Evolutionary conservation across 2,888 invertebrate genomes (phyloP).

Genomic region (Atherix ibis): DNA sequence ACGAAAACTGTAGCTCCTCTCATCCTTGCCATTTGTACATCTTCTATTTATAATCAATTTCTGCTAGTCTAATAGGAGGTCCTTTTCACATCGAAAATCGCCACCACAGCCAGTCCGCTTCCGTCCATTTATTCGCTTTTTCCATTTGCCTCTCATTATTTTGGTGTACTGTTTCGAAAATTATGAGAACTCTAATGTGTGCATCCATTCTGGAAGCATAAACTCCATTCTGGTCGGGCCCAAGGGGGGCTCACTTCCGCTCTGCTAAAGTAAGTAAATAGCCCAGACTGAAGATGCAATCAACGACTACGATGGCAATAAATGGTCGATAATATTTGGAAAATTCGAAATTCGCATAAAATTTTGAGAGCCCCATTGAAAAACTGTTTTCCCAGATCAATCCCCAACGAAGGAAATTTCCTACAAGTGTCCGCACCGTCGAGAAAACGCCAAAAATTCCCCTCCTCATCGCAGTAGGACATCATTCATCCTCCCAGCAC

Average conservation of each 20-base stretch:
- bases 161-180: conserved; percentile 6
- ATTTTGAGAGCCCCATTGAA: conserved; percentile 8
- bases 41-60: too few species aligned
- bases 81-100: background rate
- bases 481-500: background rate
- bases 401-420: conserved; percentile 7
- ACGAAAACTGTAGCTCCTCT: too few species aligned
- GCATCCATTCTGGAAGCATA: conserved; percentile 1
- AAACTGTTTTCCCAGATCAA: conserved; percentile 11
- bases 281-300: conserved; percentile 1
- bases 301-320: conserved; percentile 2
- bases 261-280: background rate
- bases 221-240: conserved; percentile 1
- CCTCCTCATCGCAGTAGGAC: background rate
- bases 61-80: too few species aligned
- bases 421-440: background rate
- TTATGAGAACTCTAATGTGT: conserved; percentile 11
- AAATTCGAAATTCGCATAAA: too few species aligned
- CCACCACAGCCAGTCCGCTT: conserved; percentile 1
- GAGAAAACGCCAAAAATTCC: background rate
- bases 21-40: too few species aligned
- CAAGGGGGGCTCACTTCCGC: background rate
- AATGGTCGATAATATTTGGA: too few species aligned
- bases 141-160: conserved; percentile 1
- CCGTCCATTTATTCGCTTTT: background rate